Percentiles rank a stretch among this genome's conserved stretches.
Conservation (phyloP, 2,113 vertebrate genomes). For the Passerina amoena region DNA sequence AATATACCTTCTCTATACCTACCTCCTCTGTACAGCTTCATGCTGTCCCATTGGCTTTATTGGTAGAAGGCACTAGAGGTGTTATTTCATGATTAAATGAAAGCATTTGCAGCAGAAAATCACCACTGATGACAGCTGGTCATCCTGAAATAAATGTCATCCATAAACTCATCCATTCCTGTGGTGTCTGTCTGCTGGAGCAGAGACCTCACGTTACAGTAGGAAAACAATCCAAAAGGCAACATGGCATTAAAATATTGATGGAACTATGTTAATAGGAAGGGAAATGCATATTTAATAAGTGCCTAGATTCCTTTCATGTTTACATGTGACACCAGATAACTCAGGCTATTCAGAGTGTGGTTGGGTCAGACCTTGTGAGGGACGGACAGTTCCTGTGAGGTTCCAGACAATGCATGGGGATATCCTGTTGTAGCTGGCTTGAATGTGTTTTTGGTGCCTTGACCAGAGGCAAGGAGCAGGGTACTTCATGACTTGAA, state of each 20-base stretch:
- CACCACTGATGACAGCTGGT: not conserved
- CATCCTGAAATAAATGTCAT: not conserved
- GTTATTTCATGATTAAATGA: not conserved
- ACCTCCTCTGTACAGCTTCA: not conserved
- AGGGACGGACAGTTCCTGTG: not conserved
- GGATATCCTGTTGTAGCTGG: not conserved
- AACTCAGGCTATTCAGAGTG: slow-evolving; percentile 1
- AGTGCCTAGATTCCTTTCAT: slow-evolving; percentile 42
- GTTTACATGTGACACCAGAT: slow-evolving; percentile 42
- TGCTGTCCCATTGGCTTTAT: not conserved
- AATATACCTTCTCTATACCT: not conserved
- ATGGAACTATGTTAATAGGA: slow-evolving; percentile 31
- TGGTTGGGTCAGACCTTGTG: not conserved
- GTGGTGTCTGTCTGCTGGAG: not conserved
- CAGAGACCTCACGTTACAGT: slow-evolving; percentile 7
- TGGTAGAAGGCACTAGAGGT: not conserved
- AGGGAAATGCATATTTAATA: slow-evolving; percentile 53
- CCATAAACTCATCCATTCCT: not conserved
- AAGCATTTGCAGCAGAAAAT: not conserved
- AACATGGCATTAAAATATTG: slow-evolving; percentile 59
- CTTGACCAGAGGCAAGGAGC: not conserved
- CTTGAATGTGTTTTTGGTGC: not conserved
- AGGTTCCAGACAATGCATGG: not conserved
- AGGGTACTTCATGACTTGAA: not conserved
- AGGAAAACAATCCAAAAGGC: slow-evolving; percentile 20